Evolutionary conservation across 2,888 invertebrate species (phyloP).

Genomic region (Polyploca ridens): DNA sequence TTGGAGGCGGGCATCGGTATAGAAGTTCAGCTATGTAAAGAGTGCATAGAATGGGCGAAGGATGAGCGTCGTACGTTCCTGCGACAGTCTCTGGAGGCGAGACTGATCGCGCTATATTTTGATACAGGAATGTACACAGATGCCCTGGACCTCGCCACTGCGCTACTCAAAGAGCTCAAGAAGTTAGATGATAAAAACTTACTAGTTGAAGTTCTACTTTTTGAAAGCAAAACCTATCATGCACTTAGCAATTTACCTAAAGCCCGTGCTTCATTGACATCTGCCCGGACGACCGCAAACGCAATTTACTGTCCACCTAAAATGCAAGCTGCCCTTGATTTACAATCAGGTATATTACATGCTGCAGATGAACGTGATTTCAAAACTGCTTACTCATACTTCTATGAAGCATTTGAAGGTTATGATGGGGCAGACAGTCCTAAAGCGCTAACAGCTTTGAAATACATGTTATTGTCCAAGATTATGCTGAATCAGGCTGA

Average conservation of each 20-base stretch:
- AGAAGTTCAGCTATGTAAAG: slow-evolving; percentile 96
- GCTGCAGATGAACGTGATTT: slow-evolving; percentile 99
- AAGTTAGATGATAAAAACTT: slow-evolving; percentile 99
- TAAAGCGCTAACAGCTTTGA: slow-evolving; percentile 97
- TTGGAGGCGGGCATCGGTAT: slow-evolving; percentile 98
- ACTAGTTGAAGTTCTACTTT: slow-evolving; percentile 97
- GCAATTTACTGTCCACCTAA: slow-evolving; percentile 99
- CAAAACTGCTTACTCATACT: slow-evolving; percentile 99
- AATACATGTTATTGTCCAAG: slow-evolving; percentile 99
- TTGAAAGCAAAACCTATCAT: slow-evolving; percentile 99
- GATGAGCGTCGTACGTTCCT: slow-evolving; percentile 98
- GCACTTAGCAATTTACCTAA: slow-evolving; percentile 98
- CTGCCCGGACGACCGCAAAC: slow-evolving; percentile 99
- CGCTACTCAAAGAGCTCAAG: slow-evolving; percentile 96
- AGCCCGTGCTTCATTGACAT: slow-evolving; percentile 97
- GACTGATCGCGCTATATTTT: slow-evolving; percentile 97
- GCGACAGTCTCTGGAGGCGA: slow-evolving; percentile 97
- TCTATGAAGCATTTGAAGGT: slow-evolving; percentile 99
- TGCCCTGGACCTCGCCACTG: slow-evolving; percentile 92
- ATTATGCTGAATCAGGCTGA: slow-evolving; percentile 99
- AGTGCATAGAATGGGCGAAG: slow-evolving; percentile 99
- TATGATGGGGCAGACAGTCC: slow-evolving; percentile 97
- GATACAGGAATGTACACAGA: slow-evolving; percentile 96
- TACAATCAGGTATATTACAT: slow-evolving; percentile 99
- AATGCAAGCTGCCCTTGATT: slow-evolving; percentile 98